Evolutionary conservation across 2,888 invertebrate genomes (phyloP).

Genomic region (Habrosyne pyritoides): DNA sequence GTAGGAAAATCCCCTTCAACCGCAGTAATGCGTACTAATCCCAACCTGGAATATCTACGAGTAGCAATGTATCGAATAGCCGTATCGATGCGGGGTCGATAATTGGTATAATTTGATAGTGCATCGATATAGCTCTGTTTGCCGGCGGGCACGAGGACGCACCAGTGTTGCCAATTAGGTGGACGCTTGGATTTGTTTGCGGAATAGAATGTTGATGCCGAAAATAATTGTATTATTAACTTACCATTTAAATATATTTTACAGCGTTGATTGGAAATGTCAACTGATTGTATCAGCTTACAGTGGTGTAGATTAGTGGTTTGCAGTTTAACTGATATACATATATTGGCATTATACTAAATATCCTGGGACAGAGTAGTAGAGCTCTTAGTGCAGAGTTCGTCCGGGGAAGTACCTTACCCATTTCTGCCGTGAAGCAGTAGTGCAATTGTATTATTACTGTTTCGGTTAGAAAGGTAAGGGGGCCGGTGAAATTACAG

Average conservation of each 20-base stretch:
- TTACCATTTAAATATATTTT: background rate
- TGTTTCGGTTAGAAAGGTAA: no score
- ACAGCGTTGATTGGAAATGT: background rate
- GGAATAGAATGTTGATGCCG: slow-evolving; percentile 20
- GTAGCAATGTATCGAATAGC: background rate
- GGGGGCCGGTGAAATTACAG: no score
- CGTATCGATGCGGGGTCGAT: slow-evolving; percentile 17
- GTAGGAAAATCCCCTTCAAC: background rate
- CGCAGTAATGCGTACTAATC: background rate
- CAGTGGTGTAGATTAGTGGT: no score
- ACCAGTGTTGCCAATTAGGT: slow-evolving; percentile 39
- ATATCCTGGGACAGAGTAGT: no score
- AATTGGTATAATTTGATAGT: slow-evolving; percentile 48
- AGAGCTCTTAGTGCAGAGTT: no score
- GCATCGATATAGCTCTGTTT: slow-evolving; percentile 28
- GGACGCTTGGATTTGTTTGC: slow-evolving; percentile 18
- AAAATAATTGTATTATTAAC: slow-evolving; percentile 11
- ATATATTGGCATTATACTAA: no score
- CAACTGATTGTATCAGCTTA: no score
- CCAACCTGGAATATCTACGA: background rate
- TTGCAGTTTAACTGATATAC: no score
- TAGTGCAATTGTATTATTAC: no score
- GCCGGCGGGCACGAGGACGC: slow-evolving; percentile 28
- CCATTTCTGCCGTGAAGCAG: no score
- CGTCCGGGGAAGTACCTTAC: no score